These are phyloP conservation scores for Parus major DNA, from an alignment of 2,113 vertebrate genomes.

Conservation along the genomic window DNA sequence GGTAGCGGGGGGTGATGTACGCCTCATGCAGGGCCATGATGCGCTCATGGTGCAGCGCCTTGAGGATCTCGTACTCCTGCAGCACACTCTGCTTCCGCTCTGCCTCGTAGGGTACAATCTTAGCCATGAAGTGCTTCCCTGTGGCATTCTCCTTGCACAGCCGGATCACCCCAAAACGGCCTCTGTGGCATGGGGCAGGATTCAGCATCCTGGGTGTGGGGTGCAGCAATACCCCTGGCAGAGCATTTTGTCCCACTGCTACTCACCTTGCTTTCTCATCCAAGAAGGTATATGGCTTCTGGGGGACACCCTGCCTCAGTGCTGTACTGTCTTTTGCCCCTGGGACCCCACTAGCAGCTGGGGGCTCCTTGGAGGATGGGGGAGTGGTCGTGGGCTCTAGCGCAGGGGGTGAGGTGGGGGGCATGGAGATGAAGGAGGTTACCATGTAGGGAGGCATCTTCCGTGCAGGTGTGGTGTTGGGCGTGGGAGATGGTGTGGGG, in stretches of 20 bases:
- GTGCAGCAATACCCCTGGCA: background rate
- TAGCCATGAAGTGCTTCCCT: slow-evolving; percentile 92
- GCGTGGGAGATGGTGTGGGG: background rate
- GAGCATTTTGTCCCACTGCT: fast-evolving
- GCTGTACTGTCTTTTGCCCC: slow-evolving; percentile 72
- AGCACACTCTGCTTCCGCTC: slow-evolving; percentile 87
- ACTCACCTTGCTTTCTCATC: slow-evolving; percentile 95
- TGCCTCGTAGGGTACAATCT: slow-evolving; percentile 92
- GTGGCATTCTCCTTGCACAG: slow-evolving; percentile 95
- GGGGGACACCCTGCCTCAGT: slow-evolving; percentile 90
- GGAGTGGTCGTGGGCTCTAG: slow-evolving; percentile 32
- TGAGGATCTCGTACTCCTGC: slow-evolving; percentile 96
- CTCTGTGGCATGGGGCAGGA: slow-evolving; percentile 66
- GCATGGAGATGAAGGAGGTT: slow-evolving; percentile 79
- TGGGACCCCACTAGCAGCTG: slow-evolving; percentile 65
- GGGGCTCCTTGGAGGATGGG: slow-evolving; percentile 50
- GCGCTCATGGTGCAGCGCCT: slow-evolving; percentile 89
- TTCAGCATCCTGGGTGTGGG: background rate
- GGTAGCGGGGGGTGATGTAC: slow-evolving; percentile 95
- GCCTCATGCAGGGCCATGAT: slow-evolving; percentile 96
- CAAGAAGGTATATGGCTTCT: slow-evolving; percentile 98
- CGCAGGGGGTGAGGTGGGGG: slow-evolving; percentile 16
- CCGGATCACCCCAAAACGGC: slow-evolving; percentile 93
- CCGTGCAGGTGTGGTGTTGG: slow-evolving; percentile 8
- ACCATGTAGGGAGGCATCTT: slow-evolving; percentile 69